These are phyloP conservation scores for Drosophila tanythrix DNA, from an alignment of 2,888 invertebrate genomes.

Conservation along the genomic window DNA sequence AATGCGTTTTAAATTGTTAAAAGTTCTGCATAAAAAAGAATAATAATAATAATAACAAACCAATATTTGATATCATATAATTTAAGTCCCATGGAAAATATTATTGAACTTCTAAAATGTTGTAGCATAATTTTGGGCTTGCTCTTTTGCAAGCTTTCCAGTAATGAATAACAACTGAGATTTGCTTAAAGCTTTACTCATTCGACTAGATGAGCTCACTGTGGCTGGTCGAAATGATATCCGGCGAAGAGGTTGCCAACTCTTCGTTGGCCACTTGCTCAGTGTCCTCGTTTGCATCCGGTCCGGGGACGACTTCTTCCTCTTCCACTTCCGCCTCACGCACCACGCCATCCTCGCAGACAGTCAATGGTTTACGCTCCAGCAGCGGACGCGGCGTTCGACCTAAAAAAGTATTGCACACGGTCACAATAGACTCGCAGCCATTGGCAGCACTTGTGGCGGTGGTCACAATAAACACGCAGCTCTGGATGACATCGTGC, in stretches of 20 bases:
- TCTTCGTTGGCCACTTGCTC: slow-evolving; percentile 13
- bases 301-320: slow-evolving; percentile 25
- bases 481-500: slow-evolving; percentile 79
- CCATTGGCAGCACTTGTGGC: slow-evolving; percentile 51
- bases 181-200: not conserved
- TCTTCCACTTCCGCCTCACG: slow-evolving; percentile 51
- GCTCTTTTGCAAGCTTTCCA: not conserved
- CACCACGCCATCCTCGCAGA: slow-evolving; percentile 72
- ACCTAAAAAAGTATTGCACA: slow-evolving; percentile 75
- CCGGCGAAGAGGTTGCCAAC: slow-evolving; percentile 33
- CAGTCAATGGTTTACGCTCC: slow-evolving; percentile 66
- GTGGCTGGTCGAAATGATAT: slow-evolving; percentile 46
- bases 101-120: not conserved
- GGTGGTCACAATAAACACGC: slow-evolving; percentile 73
- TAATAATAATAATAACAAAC: not conserved
- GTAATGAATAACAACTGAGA: not conserved
- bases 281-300: slow-evolving; percentile 30
- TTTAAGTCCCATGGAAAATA: not conserved
- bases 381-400: slow-evolving; percentile 80
- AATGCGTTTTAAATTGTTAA: not conserved
- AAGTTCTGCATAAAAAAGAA: not conserved
- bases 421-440: slow-evolving; percentile 77
- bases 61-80: not conserved
- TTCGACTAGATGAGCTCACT: slow-evolving; percentile 39
- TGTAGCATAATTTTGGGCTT: slow-evolving; percentile 51